phyloP scores from a whole-genome alignment of 1,140 invertebrate genomes.

The Platorchestia sp. region DNA sequence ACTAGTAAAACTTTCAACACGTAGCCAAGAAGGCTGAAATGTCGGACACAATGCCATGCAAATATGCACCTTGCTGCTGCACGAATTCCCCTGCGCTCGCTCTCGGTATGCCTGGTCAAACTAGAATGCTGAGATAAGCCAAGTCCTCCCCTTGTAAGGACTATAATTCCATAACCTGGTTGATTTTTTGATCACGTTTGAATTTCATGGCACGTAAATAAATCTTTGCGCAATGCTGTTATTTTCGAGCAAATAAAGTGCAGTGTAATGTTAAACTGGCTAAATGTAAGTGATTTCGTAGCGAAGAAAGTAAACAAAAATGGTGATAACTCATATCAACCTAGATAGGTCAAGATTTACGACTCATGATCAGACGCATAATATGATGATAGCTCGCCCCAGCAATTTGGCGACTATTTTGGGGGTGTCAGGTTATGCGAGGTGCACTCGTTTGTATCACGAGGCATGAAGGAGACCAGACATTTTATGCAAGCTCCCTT shows the following conservation, averaged over 20 bases:
- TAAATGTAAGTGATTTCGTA: constrained; percentile 48
- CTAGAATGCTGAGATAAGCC: constrained; percentile 45
- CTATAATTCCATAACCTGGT: constrained; percentile 53
- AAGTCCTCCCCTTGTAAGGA: constrained; percentile 4
- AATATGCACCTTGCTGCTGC: constrained; percentile 55
- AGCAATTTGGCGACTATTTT: constrained; percentile 41
- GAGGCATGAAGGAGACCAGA: constrained; percentile 16
- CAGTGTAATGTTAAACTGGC: constrained; percentile 47
- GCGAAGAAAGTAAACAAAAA: constrained; percentile 46
- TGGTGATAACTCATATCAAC: constrained; percentile 41
- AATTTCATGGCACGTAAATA: constrained; percentile 16
- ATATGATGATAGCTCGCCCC: constrained; percentile 18
- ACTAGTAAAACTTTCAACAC: constrained; percentile 55
- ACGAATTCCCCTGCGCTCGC: constrained; percentile 9
- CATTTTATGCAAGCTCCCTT: constrained; percentile 42
- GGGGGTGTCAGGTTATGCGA: constrained; percentile 20
- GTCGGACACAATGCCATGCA: constrained; percentile 35
- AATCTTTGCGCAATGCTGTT: not conserved
- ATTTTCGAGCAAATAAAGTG: constrained; percentile 33
- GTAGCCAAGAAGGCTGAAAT: constrained; percentile 32
- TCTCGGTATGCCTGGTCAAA: constrained; percentile 48
- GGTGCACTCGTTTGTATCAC: constrained; percentile 52
- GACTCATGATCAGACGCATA: constrained; percentile 42
- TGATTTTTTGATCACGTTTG: constrained; percentile 47
- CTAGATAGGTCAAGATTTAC: constrained; percentile 40